Evolutionary conservation across 2,113 vertebrate genomes (phyloP).

Genomic region (Plectropomus leopardus): DNA sequence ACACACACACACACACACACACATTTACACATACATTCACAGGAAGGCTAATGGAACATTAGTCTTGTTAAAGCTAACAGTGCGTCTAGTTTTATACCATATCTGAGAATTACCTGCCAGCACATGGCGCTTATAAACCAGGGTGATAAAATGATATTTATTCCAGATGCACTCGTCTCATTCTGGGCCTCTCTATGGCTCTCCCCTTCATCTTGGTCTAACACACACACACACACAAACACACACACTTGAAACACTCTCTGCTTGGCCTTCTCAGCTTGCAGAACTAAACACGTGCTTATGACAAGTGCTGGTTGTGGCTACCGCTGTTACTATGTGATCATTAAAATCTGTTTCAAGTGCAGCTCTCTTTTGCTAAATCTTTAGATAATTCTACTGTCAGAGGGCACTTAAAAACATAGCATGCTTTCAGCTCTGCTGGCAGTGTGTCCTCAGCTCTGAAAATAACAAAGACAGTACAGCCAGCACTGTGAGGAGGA

Average conservation of each 20-base stretch:
- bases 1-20: slow-evolving; percentile 15
- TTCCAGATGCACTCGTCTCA: slow-evolving; percentile 74
- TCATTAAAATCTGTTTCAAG: slow-evolving; percentile 63
- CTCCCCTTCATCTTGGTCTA: slow-evolving; percentile 47
- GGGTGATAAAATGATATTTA: slow-evolving; percentile 77
- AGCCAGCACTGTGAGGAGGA: slow-evolving; percentile 36
- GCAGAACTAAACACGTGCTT: slow-evolving; percentile 62
- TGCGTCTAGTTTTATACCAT: slow-evolving; percentile 69
- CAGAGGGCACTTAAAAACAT: slow-evolving; percentile 53
- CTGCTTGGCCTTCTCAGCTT: slow-evolving; percentile 22
- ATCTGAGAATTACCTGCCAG: slow-evolving; percentile 76
- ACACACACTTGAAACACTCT: slow-evolving; percentile 35
- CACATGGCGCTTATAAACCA: slow-evolving; percentile 67
- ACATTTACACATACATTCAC: slow-evolving; percentile 3
- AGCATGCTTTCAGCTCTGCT: slow-evolving; percentile 49
- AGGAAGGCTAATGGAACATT: slow-evolving; percentile 65
- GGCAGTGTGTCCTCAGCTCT: slow-evolving; percentile 41
- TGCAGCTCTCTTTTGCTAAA: slow-evolving; percentile 52
- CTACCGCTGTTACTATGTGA: slow-evolving; percentile 57
- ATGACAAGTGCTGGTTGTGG: slow-evolving; percentile 61
- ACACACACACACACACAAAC: slow-evolving; percentile 26
- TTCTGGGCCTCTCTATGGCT: slow-evolving; percentile 44
- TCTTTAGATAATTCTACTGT: slow-evolving; percentile 63
- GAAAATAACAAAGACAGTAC: slow-evolving; percentile 41
- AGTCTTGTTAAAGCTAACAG: slow-evolving; percentile 74